Evolutionary conservation across 2,888 invertebrate species (phyloP), one percentile per base, ranked within the genome.

Genomic region (Lycophotia porphyrea): DNA sequence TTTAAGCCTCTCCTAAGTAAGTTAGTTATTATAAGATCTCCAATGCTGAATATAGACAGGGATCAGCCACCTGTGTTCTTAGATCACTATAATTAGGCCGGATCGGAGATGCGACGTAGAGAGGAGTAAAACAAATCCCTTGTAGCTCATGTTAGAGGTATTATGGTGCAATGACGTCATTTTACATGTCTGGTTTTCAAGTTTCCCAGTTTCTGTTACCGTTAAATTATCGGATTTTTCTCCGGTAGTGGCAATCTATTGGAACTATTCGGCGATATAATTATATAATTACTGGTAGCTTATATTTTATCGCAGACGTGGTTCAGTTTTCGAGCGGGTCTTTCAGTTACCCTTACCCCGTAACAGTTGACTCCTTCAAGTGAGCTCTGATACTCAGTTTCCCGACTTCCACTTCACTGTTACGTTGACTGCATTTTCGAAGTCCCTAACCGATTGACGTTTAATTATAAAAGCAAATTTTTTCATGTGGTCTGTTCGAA

Each of bases 21-120:
- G 34, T 34, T 47, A 49, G 69, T 67, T 83, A 81, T 83, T 81
- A 73, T 44, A 15, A n/a, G 49, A 47, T 11, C 27, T 8, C 21
- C 49, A 27, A 60, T 34, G 61, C 84, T 80, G 52, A n/a, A 75
- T 75, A 72, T 80, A 75, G 71, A 31, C 49, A 60, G 47, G 84
- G 76, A 84, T 80, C 81, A 76, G 69, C 71, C 81, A 82, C 82
- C 82, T 82, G 76, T 80, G 82, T 49, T 68, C 76, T 63, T 44
- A 44, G 64, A 80, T 75, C 67, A 73, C 71, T 65, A 76, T 76
- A 70, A 70, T 80, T 80, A 82, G 84, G 61, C 42, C 52, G 68
- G 24, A n/a, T 61, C n/a, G 42, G 39, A 64, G 66, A 74, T 42
- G 15, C 34, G 71, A 75, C 24, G 52, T 34, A 52, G 64, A 73